Evolutionary conservation across 2,888 invertebrate genomes (phyloP).

Genomic region (Meiosimyza platycephala): DNA sequence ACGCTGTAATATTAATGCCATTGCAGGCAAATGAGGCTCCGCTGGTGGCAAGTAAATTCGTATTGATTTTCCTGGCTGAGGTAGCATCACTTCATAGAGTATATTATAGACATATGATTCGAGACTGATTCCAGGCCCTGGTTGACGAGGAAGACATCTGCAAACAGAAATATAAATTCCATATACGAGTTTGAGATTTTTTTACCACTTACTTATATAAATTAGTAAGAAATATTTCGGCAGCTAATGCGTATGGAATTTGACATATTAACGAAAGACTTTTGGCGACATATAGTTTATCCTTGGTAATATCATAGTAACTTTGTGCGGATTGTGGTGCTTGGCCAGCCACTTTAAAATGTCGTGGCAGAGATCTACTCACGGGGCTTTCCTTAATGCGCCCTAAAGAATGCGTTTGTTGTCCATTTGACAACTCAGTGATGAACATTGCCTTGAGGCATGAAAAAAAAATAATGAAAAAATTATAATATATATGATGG

Average conservation of each 20-base stretch:
- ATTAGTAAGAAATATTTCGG: slow-evolving; percentile 87
- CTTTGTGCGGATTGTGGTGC: slow-evolving; percentile 81
- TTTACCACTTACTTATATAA: slow-evolving; percentile 77
- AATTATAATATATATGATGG: slow-evolving; percentile 13
- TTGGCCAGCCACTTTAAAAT: slow-evolving; percentile 86
- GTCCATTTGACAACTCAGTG: slow-evolving; percentile 87
- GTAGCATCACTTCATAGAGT: slow-evolving; percentile 92
- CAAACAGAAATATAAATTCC: slow-evolving; percentile 30
- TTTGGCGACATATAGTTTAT: slow-evolving; percentile 95
- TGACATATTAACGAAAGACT: slow-evolving; percentile 93
- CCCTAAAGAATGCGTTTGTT: slow-evolving; percentile 74
- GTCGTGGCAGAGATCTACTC: slow-evolving; percentile 87
- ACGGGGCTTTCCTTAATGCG: slow-evolving; percentile 76
- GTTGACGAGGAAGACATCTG: slow-evolving; percentile 83
- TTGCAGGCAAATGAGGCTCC: slow-evolving; percentile 76
- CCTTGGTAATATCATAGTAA: slow-evolving; percentile 93
- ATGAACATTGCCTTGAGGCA: slow-evolving; percentile 83
- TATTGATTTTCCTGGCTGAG: slow-evolving; percentile 89
- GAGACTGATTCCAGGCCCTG: slow-evolving; percentile 81
- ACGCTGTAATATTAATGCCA: slow-evolving; percentile 78
- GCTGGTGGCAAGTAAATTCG: slow-evolving; percentile 78
- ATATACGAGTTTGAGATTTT: slow-evolving; percentile 1
- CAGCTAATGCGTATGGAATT: slow-evolving; percentile 88
- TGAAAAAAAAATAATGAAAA: slow-evolving; percentile 17
- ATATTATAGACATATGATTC: slow-evolving; percentile 97